Evolutionary conservation across 2,888 invertebrate genomes (phyloP).

Genomic region (Aphodius granarius): DNA sequence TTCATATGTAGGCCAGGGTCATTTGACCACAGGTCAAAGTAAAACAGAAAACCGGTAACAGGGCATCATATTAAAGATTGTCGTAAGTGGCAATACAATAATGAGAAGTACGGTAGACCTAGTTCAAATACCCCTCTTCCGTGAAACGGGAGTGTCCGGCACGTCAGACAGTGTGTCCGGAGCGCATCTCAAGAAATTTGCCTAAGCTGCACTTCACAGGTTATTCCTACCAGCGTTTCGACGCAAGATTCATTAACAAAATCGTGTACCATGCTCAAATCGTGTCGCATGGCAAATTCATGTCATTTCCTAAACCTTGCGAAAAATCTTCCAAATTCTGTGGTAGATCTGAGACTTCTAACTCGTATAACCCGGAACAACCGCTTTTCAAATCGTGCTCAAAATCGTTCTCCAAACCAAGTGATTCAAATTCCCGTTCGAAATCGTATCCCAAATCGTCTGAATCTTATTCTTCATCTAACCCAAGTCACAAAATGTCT

Average conservation of each 20-base stretch:
- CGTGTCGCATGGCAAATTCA: background rate
- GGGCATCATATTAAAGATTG: slow-evolving; percentile 15
- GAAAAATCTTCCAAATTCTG: background rate
- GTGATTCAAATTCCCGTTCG: too few species aligned
- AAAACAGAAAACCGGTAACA: background rate
- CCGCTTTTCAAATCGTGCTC: too few species aligned
- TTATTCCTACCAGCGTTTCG: too few species aligned
- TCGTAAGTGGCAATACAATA: slow-evolving; percentile 12
- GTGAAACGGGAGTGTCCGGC: background rate
- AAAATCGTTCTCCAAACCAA: too few species aligned
- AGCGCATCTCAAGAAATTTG: background rate
- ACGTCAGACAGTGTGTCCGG: background rate
- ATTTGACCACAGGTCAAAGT: background rate
- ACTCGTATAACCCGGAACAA: too few species aligned
- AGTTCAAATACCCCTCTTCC: slow-evolving; percentile 10
- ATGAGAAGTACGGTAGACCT: background rate
- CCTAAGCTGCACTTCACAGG: too few species aligned
- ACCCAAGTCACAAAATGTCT: too few species aligned
- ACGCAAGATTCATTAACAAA: background rate
- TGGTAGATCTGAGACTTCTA: background rate
- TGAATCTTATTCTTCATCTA: too few species aligned
- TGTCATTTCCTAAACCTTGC: background rate
- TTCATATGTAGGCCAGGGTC: background rate
- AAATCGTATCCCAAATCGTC: too few species aligned
- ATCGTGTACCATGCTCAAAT: background rate